Conservation (phyloP, 2,113 vertebrate species). For the Osmerus mordax region DNA sequence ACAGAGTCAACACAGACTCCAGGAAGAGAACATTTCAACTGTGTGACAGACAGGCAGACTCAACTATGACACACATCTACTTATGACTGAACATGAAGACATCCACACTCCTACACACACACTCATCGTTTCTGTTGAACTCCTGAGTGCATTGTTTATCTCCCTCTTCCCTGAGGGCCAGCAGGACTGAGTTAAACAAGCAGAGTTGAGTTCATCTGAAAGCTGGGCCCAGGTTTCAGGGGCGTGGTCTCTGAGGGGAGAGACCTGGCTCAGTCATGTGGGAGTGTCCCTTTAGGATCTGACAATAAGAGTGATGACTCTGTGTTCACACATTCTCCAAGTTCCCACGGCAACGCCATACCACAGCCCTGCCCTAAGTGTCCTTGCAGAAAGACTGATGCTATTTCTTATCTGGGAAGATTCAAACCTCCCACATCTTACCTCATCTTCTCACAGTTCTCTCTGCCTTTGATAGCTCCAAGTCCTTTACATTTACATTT, state of each 20-base stretch:
- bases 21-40: background rate
- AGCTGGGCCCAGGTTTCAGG: background rate
- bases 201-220: background rate
- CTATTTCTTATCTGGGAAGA: background rate
- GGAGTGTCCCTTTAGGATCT: slow-evolving; percentile 14
- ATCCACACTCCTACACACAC: background rate
- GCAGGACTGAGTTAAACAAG: background rate
- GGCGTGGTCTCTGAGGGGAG: background rate
- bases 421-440: background rate
- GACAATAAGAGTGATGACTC: slow-evolving; percentile 35
- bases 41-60: background rate
- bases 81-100: too few species aligned
- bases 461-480: background rate
- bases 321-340: slow-evolving; percentile 12
- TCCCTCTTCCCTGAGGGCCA: background rate
- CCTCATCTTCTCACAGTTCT: background rate
- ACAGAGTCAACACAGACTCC: background rate
- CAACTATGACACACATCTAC: too few species aligned
- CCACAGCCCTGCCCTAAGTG: slow-evolving; percentile 6
- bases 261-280: background rate
- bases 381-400: background rate
- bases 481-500: too few species aligned
- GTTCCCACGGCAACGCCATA: slow-evolving; percentile 40
- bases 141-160: too few species aligned
- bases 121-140: background rate